Evolutionary conservation across 2,888 invertebrate species (phyloP), one percentile per base, ranked within the genome.

Genomic region (Acrocera orbiculus): DNA sequence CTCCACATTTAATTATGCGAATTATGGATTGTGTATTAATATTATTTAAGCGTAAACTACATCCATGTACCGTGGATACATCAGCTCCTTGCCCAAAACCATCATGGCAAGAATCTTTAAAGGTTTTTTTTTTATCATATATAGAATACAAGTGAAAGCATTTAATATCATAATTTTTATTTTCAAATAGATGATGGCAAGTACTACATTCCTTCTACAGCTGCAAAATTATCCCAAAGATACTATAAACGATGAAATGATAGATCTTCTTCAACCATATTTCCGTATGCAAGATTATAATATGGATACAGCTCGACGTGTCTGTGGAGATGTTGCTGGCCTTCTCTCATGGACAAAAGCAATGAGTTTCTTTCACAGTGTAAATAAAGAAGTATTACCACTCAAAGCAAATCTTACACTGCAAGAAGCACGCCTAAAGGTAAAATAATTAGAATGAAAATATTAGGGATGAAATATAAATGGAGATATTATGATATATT

Each of bases 11-110:
- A 8, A 95, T 95, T 50, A 85, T 95, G 93, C 70, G 93, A 41
- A 95, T 95, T 46, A 95, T 95, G 95, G 95, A 95, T 57, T 89
- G 87, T 53, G 93, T 92, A 1, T 55, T 93, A 46, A 80, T 95
- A 46, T 62, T 95, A 16, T 95, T 95, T 54, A 90, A 92, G 64
- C 70, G 87, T 40, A 79, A 78, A 57, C 54, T 92, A 28, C 86
- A 90, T 54, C 71, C 83, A 0, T 71, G 83, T 5, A 73, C 78
- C 45, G 67, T 76, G 4, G 95, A 95, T 53, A 72, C 83, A 19
- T 73, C 78, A 10, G 54, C 58, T 4, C 73, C 78, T 2, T 87
- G 86, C 52, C 80, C 87, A 1, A 93, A 90, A 51, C 93, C 95
- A 3, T 92, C 92, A 0, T 95, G 95, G 95, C 74, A 80, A 6